These are phyloP conservation scores for Phataginus tricuspis DNA, from an alignment of 2,797 vertebrate species.

Conservation along the genomic window DNA sequence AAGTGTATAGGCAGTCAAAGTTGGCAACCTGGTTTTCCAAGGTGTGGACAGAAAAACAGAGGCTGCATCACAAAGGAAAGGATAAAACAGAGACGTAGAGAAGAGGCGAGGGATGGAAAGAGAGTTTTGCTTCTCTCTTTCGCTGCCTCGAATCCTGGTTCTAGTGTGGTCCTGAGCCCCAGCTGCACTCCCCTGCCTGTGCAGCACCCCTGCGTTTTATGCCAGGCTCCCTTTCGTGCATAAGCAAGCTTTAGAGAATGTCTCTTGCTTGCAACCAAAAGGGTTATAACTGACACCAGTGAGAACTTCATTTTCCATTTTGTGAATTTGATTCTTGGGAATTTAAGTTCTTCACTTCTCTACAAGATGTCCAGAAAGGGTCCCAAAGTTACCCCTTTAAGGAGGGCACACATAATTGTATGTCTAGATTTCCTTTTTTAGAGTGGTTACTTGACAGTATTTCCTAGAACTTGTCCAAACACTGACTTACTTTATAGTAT, in stretches of 20 bases:
- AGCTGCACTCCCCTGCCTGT: not conserved
- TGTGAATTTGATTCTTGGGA: not conserved
- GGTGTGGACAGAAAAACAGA: not conserved
- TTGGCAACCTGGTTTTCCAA: not conserved
- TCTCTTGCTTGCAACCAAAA: not conserved
- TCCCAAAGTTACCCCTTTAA: not conserved
- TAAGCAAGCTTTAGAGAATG: not conserved
- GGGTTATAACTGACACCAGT: not conserved
- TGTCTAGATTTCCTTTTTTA: not conserved
- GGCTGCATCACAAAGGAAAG: not conserved
- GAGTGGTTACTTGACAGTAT: not conserved
- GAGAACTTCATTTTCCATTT: not conserved
- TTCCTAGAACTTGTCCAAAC: slow-evolving; percentile 10
- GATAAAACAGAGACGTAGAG: not conserved
- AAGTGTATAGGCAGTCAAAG: not conserved
- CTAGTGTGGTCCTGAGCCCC: not conserved
- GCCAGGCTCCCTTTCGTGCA: not conserved
- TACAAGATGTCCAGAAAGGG: rapidly evolving
- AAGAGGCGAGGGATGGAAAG: not conserved
- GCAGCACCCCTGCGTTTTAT: not conserved
- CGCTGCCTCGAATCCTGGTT: not conserved
- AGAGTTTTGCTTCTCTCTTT: not conserved
- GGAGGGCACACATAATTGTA: not conserved
- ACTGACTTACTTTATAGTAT: slow-evolving; percentile 15
- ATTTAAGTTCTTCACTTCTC: not conserved